Conservation (phyloP, 2,888 invertebrate species). For the Himalopsyche kuldschensis region DNA sequence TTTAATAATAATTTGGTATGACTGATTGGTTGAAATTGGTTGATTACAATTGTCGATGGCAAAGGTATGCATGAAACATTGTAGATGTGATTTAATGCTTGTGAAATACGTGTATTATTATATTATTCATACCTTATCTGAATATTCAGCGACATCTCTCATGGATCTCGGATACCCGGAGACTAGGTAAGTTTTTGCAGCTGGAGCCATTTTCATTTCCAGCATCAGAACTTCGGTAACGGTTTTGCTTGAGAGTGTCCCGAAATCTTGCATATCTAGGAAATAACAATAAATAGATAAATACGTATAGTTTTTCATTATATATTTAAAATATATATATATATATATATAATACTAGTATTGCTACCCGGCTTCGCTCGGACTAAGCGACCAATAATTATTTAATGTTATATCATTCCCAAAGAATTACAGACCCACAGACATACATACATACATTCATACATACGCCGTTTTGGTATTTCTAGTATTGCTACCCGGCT, state of each 20-base stretch:
- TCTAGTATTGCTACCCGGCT: too few relatives aligned
- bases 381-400: too few relatives aligned
- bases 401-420: too few relatives aligned
- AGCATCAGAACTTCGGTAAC: slow-evolving; percentile 88
- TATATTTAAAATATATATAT: not conserved
- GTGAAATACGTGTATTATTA: not conserved
- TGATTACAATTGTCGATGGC: too few relatives aligned
- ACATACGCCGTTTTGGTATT: too few relatives aligned
- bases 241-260: slow-evolving; percentile 80
- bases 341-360: too few relatives aligned
- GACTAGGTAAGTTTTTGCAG: slow-evolving; percentile 83
- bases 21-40: too few relatives aligned
- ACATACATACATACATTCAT: too few relatives aligned
- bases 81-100: not conserved
- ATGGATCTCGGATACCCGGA: slow-evolving; percentile 90
- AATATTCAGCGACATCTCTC: slow-evolving; percentile 89
- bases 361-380: too few relatives aligned
- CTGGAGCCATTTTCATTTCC: slow-evolving; percentile 91
- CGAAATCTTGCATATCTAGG: slow-evolving; percentile 86
- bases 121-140: slow-evolving; percentile 72
- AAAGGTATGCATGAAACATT: not conserved
- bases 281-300: slow-evolving; percentile 40
- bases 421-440: too few relatives aligned
- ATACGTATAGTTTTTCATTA: not conserved
- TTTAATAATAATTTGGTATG: too few relatives aligned